A percentile compares a stretch with the other conserved stretches of the same genome.
These are phyloP conservation scores for Lepidostoma basale DNA, from an alignment of 1,140 invertebrate genomes.

Conservation along the genomic window DNA sequence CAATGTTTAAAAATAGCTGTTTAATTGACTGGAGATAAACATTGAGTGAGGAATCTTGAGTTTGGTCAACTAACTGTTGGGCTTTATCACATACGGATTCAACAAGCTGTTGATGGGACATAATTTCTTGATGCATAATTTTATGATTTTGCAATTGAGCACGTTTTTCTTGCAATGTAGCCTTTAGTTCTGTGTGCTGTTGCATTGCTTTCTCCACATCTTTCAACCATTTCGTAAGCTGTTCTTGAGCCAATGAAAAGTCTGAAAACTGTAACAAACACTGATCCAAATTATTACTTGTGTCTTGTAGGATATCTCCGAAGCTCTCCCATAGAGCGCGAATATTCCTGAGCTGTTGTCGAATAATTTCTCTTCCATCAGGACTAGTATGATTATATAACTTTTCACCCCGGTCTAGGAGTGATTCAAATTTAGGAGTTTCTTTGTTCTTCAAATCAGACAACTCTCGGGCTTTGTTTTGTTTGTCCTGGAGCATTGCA, in stretches of 20 bases:
- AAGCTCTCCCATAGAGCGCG: conserved; percentile 87
- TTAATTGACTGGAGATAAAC: conserved; percentile 89
- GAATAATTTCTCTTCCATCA: conserved; percentile 88
- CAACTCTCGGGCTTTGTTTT: conserved; percentile 82
- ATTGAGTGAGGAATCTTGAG: conserved; percentile 84
- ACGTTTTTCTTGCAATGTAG: conserved; percentile 90
- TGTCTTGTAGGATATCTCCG: conserved; percentile 79
- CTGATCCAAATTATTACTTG: conserved; percentile 82
- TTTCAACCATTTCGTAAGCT: conserved; percentile 89
- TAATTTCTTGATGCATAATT: conserved; percentile 94
- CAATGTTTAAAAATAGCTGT: conserved; percentile 86
- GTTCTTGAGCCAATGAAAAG: conserved; percentile 85
- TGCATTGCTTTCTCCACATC: conserved; percentile 92
- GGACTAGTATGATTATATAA: conserved; percentile 92
- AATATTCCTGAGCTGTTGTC: conserved; percentile 85
- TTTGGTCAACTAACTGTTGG: conserved; percentile 86
- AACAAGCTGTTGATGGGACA: conserved; percentile 87
- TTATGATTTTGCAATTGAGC: conserved; percentile 94
- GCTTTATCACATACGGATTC: conserved; percentile 92
- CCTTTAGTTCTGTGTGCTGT: conserved; percentile 87
- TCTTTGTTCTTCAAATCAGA: conserved; percentile 81
- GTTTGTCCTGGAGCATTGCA: conserved; percentile 80
- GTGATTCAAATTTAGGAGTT: conserved; percentile 80
- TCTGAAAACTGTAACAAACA: conserved; percentile 90
- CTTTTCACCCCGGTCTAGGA: conserved; percentile 89